phyloP scores from a whole-genome alignment of 2,797 vertebrate genomes.

The Tenualosa ilisha region DNA sequence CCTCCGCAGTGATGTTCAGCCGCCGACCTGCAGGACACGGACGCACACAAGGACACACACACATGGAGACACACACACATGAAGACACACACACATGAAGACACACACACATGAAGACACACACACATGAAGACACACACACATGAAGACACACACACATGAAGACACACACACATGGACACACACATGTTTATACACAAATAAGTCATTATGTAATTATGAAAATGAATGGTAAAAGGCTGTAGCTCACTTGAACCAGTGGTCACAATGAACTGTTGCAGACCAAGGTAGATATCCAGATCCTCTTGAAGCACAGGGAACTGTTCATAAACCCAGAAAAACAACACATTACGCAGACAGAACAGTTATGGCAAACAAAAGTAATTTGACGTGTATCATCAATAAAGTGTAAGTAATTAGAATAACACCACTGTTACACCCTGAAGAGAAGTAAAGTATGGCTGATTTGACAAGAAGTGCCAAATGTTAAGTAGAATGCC shows the following conservation, averaged over 20 bases:
- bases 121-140: background rate
- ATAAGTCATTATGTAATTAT: background rate
- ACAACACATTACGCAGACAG: constrained; percentile 24
- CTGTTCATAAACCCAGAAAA: constrained; percentile 57
- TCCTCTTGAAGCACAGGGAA: constrained; percentile 96
- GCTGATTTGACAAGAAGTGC: too few relatives aligned
- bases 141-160: background rate
- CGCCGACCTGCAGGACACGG: constrained; percentile 77
- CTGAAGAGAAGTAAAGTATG: too few relatives aligned
- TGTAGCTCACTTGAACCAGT: constrained; percentile 77
- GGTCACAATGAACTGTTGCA: constrained; percentile 91
- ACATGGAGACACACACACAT: too few relatives aligned
- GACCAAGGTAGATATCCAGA: constrained; percentile 92
- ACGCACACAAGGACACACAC: background rate
- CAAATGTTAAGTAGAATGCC: too few relatives aligned
- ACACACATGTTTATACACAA: background rate
- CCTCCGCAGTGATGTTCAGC: constrained; percentile 93
- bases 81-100: background rate
- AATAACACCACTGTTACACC: background rate
- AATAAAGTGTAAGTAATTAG: background rate
- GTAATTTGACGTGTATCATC: background rate
- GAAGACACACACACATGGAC: background rate
- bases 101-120: too few relatives aligned
- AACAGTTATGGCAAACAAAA: background rate
- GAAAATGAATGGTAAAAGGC: background rate